These are phyloP conservation scores for Echinometra lucunter DNA, from an alignment of 53 echinoderm and acorn worm genomes.

Conservation along the genomic window DNA sequence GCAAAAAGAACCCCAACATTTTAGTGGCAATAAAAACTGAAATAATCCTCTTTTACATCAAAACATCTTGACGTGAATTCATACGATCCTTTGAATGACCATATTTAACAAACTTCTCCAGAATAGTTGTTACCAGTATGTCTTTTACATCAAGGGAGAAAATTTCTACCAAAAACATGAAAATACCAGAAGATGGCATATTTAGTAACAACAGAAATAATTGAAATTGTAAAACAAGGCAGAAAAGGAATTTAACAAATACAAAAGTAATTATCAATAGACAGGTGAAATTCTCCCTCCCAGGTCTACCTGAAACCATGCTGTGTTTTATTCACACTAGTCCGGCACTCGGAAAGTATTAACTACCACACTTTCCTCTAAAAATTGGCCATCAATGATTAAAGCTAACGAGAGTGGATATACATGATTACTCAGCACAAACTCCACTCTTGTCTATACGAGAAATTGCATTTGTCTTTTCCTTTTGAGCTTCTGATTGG, in stretches of 20 bases:
- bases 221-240: neutral
- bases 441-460: neutral
- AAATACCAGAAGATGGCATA: neutral
- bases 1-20: no score
- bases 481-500: neutral
- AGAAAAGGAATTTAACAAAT: neutral
- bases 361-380: neutral
- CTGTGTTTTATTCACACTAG: neutral
- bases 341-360: neutral
- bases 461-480: conserved; percentile 12
- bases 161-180: neutral
- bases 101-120: neutral
- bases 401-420: neutral
- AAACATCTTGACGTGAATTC: neutral
- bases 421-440: neutral
- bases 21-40: neutral
- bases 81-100: neutral
- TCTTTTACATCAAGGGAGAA: neutral
- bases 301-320: neutral
- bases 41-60: neutral
- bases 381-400: neutral
- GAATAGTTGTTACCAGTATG: neutral
- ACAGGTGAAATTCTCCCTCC: neutral
- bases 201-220: neutral
- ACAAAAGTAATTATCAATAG: neutral